These are phyloP conservation scores for Dermatemys mawii DNA, from an alignment of 2,113 vertebrate genomes.

Conservation along the genomic window DNA sequence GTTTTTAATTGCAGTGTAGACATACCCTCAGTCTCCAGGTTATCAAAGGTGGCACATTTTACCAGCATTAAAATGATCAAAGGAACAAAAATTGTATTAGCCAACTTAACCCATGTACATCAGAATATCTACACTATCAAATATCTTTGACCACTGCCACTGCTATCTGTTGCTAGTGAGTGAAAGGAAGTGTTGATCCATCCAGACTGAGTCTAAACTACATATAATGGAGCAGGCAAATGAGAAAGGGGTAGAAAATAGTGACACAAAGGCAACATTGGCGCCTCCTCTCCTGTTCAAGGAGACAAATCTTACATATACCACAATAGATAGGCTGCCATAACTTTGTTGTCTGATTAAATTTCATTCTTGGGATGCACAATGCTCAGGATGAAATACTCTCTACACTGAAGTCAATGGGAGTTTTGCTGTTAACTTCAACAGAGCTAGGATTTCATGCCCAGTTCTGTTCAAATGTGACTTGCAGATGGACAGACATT, in stretches of 20 bases:
- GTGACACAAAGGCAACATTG: not conserved
- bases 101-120: not conserved
- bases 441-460: not conserved
- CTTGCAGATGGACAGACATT: not conserved
- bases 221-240: not conserved
- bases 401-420: not conserved
- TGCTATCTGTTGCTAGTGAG: not conserved
- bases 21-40: not conserved
- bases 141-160: not conserved
- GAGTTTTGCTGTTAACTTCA: not conserved
- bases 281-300: not conserved
- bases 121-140: not conserved
- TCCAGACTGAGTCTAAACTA: not conserved
- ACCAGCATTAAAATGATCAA: not conserved
- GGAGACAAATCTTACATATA: not conserved
- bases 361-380: not conserved
- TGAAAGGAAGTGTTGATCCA: not conserved
- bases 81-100: not conserved
- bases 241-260: not conserved
- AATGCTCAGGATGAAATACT: not conserved
- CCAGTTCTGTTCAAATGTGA: not conserved
- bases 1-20: not conserved
- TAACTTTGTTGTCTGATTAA: not conserved
- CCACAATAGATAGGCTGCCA: not conserved
- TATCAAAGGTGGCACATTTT: not conserved